Evolutionary conservation across 2,888 invertebrate species (phyloP).

Genomic region (Synanthedon formicaeformis): DNA sequence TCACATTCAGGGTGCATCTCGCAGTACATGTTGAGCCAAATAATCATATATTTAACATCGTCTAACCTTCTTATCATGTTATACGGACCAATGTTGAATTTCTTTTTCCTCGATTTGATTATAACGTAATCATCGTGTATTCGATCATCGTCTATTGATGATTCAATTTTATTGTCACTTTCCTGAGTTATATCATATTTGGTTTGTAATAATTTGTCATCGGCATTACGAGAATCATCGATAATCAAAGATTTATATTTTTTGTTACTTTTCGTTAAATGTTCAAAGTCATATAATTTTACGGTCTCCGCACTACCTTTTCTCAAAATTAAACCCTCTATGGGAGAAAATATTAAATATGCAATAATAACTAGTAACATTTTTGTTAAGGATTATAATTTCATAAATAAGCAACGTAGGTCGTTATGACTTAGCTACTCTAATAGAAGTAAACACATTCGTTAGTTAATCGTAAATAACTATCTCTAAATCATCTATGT

Average conservation of each 20-base stretch:
- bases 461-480: background rate
- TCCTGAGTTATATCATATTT: background rate
- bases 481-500: background rate
- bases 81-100: slow-evolving; percentile 17
- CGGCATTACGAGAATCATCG: background rate
- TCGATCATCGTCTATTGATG: slow-evolving; percentile 6
- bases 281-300: background rate
- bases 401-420: background rate
- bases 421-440: background rate
- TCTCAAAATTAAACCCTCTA: background rate
- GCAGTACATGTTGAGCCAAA: slow-evolving; percentile 31
- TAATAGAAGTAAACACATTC: background rate
- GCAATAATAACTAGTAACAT: background rate
- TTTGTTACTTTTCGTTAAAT: background rate
- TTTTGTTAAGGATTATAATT: background rate
- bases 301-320: background rate
- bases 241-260: no score
- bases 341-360: background rate
- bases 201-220: background rate
- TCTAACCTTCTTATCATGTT: slow-evolving; percentile 17
- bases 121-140: slow-evolving; percentile 18
- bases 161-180: background rate
- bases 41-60: slow-evolving; percentile 25
- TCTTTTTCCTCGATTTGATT: slow-evolving; percentile 20
- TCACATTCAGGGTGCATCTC: slow-evolving; percentile 31